Percentiles rank a stretch among this genome's conserved stretches.
Evolutionary conservation across 2,888 invertebrate genomes (phyloP).

Genomic region (Oligia fasciuncula): DNA sequence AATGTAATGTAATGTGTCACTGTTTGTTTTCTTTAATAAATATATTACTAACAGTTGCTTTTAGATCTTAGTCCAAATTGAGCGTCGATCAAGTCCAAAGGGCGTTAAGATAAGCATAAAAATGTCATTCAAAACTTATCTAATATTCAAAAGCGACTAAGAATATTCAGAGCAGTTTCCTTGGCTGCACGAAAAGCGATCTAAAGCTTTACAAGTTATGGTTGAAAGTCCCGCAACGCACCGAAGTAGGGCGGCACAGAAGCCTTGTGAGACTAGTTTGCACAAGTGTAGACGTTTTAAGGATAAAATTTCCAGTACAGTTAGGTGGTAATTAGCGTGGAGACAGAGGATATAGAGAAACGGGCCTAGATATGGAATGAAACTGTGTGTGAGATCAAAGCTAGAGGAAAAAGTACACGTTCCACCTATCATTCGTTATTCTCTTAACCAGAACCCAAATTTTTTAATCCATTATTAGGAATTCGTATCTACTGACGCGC

Average conservation of each 20-base stretch:
- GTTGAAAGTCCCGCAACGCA: constrained; percentile 37
- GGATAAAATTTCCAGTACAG: constrained; percentile 71
- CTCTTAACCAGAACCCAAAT: no score
- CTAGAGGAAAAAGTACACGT: not conserved
- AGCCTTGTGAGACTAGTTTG: constrained; percentile 74
- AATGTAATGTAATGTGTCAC: no score
- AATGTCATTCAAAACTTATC: constrained; percentile 44
- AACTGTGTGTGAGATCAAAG: constrained; percentile 7
- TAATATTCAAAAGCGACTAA: constrained; percentile 55
- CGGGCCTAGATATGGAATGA: not conserved
- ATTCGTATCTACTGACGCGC: no score
- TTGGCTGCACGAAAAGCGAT: constrained; percentile 38
- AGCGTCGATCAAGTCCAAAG: constrained; percentile 4
- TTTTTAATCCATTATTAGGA: no score
- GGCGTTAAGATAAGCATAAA: constrained; percentile 19
- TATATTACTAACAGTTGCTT: not conserved
- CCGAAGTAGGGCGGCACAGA: constrained; percentile 72
- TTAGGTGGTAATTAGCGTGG: constrained; percentile 66
- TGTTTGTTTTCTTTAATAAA: no score
- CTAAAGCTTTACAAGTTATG: constrained; percentile 28
- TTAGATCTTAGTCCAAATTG: not conserved
- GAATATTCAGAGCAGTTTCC: constrained; percentile 46
- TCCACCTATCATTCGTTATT: not conserved
- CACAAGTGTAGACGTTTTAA: constrained; percentile 77
- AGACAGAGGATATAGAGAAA: constrained; percentile 22